A percentile compares a stretch with the other conserved stretches of the same genome.
Evolutionary conservation across 2,797 vertebrate genomes (phyloP).

Genomic region (Arremon aurantiirostris): DNA sequence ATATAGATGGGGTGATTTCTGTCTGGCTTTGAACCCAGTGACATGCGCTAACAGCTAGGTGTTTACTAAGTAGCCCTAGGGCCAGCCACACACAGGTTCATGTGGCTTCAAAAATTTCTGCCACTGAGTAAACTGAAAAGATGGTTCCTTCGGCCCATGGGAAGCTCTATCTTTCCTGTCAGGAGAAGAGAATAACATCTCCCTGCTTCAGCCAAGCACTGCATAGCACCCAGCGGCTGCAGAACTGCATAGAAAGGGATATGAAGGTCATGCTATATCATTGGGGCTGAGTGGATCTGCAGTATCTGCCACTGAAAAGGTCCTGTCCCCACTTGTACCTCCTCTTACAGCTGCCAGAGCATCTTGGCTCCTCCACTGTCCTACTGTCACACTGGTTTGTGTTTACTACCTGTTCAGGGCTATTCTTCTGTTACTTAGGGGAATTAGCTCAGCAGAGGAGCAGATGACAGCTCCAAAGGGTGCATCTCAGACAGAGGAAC

Average conservation of each 20-base stretch:
- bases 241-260: not conserved
- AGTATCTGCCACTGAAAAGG: not conserved
- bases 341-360: not conserved
- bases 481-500: not conserved
- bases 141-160: not conserved
- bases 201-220: not conserved
- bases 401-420: not conserved
- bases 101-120: not conserved
- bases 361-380: not conserved
- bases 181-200: not conserved
- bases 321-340: not conserved
- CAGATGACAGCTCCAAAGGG: not conserved
- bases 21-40: not conserved
- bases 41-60: not conserved
- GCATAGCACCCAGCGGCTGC: no score
- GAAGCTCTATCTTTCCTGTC: not conserved
- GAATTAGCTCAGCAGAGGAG: not conserved
- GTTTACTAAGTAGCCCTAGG: not conserved
- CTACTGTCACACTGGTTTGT: not conserved
- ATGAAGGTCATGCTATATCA: accelerated
- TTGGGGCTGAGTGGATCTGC: not conserved
- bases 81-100: not conserved
- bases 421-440: not conserved
- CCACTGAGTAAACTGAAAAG: not conserved
- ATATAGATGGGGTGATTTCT: not conserved